These are phyloP conservation scores for Notothenia rossii DNA, from an alignment of 2,113 vertebrate genomes.

Conservation along the genomic window DNA sequence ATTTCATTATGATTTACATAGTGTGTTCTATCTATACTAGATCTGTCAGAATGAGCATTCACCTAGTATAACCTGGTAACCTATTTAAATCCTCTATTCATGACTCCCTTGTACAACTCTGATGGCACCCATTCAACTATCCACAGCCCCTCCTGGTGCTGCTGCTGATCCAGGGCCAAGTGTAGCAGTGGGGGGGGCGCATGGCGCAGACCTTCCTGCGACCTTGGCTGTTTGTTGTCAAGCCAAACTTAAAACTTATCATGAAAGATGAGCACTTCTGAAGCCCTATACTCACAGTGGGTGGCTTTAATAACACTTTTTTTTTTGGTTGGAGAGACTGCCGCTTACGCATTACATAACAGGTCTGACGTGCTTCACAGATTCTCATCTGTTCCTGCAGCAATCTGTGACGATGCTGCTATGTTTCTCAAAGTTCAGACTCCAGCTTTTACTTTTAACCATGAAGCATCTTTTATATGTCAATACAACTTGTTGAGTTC, in stretches of 20 bases:
- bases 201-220: slow-evolving; percentile 36
- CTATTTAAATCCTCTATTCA: neutral
- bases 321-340: neutral
- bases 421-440: slow-evolving; percentile 8
- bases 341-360: slow-evolving; percentile 56
- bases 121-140: slow-evolving; percentile 49
- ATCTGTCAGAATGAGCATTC: too few species aligned
- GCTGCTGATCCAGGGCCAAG: slow-evolving; percentile 39
- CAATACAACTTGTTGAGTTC: neutral
- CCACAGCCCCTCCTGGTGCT: slow-evolving; percentile 27
- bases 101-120: slow-evolving; percentile 31
- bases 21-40: too few species aligned
- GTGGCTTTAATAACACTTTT: neutral
- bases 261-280: neutral
- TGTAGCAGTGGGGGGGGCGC: slow-evolving; percentile 25
- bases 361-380: slow-evolving; percentile 12
- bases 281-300: neutral
- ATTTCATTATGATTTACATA: too few species aligned
- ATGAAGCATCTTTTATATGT: neutral
- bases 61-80: neutral
- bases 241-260: neutral
- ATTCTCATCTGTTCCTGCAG: slow-evolving; percentile 43
- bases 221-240: slow-evolving; percentile 56
- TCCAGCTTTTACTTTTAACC: neutral
- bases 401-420: slow-evolving; percentile 24